A percentile compares a stretch with the other conserved stretches of the same genome.
phyloP scores from a whole-genome alignment of 2,113 vertebrate species.

The Lasiurus cinereus region DNA sequence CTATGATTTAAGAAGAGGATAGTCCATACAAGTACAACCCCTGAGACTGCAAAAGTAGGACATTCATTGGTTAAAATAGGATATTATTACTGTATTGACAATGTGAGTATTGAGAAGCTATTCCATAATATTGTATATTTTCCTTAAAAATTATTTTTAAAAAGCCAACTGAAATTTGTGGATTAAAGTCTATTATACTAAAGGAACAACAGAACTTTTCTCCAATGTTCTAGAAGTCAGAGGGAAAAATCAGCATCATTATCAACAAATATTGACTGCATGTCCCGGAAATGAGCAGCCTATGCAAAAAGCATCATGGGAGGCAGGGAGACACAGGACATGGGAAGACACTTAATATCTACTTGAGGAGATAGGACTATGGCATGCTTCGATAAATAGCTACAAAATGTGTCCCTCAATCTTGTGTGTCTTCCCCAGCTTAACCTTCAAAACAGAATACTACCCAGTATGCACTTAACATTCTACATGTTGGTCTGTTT shows the following conservation, averaged over 20 bases:
- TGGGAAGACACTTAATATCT: too few relatives aligned
- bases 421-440: not conserved
- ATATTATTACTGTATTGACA: not conserved
- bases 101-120: not conserved
- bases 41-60: not conserved
- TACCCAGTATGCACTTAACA: not conserved
- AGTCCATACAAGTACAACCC: not conserved
- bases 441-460: not conserved
- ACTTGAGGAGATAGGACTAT: not conserved
- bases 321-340: not conserved
- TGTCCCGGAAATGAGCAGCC: not conserved
- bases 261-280: not conserved
- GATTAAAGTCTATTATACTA: not conserved
- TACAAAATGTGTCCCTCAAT: not conserved
- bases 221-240: not conserved
- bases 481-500: not conserved
- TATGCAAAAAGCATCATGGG: not conserved
- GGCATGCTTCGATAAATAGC: not conserved
- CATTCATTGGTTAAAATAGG: constrained; percentile 35
- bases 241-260: not conserved
- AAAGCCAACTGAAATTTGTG: not conserved
- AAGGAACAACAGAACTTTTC: not conserved
- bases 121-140: constrained; percentile 28
- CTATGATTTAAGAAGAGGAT: not conserved
- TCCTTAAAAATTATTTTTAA: constrained; percentile 16